Base-by-base conservation (phyloP, 1,140 invertebrate genomes). In the Hormaphis cornu region DNA sequence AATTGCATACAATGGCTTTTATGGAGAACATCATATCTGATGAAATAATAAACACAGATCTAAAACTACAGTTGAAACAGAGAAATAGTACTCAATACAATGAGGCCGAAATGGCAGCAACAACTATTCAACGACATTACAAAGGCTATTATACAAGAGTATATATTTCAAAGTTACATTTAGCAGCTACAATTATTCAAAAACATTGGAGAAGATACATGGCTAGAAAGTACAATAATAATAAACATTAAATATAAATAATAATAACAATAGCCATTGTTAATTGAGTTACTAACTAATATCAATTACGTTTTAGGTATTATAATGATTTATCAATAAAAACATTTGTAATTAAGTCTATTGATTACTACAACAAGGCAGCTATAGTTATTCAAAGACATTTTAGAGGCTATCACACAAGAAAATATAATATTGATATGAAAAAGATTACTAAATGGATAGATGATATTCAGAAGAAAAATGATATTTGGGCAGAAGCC, bases 111-210 rank as follows among this genome's bases (percentile, higher is more conserved):
- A 20, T 0, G 1, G 24, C 40, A 35, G 42, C 58, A 42, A 30
- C 46, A 63, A 63, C 26, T 16, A 63, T 63, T n/a, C 58, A 63
- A 63, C 16, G 40, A 63, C 14, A 61, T 46, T 63, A 20, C n/a
- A 42, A 10, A 44, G 58, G 58, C 10, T 61, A 61, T 61, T 44
- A 61, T 20, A 61, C 58, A 42, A 42, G 58, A 12, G 5, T 28
- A 3, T 30, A 61, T 46, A 8, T 63, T 20, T 20, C 9, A 14
- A 63, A 63, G 4, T 30, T 63, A 42, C 44, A 46, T 46, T 14
- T 18, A 18, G 58, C 58, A 18, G 40, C 58, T 44, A 44, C 10
- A 46, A 12, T 63, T 8, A 63, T 63, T 63, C 40, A 63, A 46
- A 46, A 46, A 46, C 4, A 46, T 63, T 63, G 40, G 40, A 63